These are phyloP conservation scores for Tolmerus cingulatus DNA, from an alignment of 2,888 invertebrate species.

Conservation along the genomic window DNA sequence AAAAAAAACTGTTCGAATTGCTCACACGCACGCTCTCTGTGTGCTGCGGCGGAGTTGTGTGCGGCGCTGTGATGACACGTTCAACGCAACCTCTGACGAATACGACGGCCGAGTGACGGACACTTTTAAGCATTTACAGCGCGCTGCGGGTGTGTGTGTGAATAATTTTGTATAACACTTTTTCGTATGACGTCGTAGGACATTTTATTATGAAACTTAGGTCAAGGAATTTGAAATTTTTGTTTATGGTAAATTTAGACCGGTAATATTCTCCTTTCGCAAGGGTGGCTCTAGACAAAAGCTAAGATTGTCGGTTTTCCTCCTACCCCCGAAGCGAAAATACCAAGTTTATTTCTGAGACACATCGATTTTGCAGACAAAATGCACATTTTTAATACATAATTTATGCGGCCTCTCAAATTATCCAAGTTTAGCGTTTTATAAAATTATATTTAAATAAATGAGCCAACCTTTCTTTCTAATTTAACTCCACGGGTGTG, in stretches of 20 bases:
- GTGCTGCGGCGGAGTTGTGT: background rate
- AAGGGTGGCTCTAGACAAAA: background rate
- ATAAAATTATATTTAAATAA: too few relatives aligned
- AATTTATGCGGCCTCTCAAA: background rate
- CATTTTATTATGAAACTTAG: conserved; percentile 42
- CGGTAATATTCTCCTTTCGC: background rate
- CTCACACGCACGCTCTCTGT: background rate
- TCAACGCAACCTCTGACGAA: background rate
- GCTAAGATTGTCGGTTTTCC: background rate
- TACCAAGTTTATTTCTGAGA: background rate
- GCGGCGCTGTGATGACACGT: background rate
- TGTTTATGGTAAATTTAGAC: conserved; percentile 12
- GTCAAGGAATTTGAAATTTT: conserved; percentile 39
- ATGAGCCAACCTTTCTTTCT: background rate
- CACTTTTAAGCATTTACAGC: background rate
- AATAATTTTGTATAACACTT: conserved; percentile 36
- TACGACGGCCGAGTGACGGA: background rate
- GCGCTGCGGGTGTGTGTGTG: background rate
- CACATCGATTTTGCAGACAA: background rate
- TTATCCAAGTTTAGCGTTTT: too few relatives aligned
- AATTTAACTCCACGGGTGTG: background rate
- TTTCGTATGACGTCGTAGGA: conserved; percentile 35
- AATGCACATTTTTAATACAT: background rate
- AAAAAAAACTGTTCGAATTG: conserved; percentile 16
- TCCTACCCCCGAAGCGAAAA: background rate